Evolutionary conservation across 1,140 invertebrate genomes (phyloP).

Genomic region (Proales similis): DNA sequence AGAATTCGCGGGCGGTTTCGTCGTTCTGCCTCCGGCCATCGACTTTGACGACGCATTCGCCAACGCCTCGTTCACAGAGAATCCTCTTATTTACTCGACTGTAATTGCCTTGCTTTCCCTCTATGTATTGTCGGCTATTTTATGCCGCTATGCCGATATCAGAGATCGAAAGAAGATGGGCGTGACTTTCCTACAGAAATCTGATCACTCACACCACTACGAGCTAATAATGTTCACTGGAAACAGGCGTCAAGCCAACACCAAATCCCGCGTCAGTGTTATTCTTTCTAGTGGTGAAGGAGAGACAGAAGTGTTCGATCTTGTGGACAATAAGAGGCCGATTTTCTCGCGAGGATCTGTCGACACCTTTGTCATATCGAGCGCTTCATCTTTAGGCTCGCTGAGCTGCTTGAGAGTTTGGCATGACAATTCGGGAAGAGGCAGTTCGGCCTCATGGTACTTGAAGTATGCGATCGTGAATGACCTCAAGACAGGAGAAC

Average conservation of each 20-base stretch:
- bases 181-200: neutral
- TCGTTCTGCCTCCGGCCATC: slow-evolving; percentile 51
- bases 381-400: slow-evolving; percentile 53
- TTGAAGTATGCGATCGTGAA: slow-evolving; percentile 54
- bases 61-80: slow-evolving; percentile 56
- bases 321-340: slow-evolving; percentile 48
- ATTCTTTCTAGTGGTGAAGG: slow-evolving; percentile 40
- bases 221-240: slow-evolving; percentile 47
- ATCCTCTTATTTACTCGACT: slow-evolving; percentile 57
- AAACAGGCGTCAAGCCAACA: slow-evolving; percentile 45
- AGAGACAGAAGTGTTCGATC: slow-evolving; percentile 44
- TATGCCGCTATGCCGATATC: slow-evolving; percentile 54
- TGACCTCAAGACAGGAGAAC: slow-evolving; percentile 56
- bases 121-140: slow-evolving; percentile 48
- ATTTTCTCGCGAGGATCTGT: slow-evolving; percentile 3
- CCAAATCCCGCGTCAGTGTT: slow-evolving; percentile 47
- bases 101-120: slow-evolving; percentile 54
- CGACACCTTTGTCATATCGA: slow-evolving; percentile 10
- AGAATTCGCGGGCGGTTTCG: slow-evolving; percentile 49
- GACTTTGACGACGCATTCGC: slow-evolving; percentile 51
- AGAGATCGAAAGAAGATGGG: slow-evolving; percentile 53
- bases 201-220: neutral
- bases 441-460: slow-evolving; percentile 56
- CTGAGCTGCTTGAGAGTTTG: slow-evolving; percentile 57
- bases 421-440: slow-evolving; percentile 58